Evolutionary conservation across 2,113 vertebrate genomes (phyloP).

Genomic region (Zosterops japonicus): DNA sequence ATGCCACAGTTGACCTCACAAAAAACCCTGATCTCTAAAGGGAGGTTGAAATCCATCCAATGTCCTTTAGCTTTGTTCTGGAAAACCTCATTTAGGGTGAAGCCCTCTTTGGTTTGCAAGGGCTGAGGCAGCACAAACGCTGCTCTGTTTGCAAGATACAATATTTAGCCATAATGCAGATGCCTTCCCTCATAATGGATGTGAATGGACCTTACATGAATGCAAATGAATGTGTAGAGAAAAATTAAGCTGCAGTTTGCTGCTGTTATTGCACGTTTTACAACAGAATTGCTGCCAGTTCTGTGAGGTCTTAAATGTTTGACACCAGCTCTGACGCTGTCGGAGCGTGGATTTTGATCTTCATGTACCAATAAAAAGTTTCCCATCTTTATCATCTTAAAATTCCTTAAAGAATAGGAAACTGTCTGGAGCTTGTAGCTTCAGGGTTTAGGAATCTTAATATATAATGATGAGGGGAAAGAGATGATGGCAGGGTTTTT

Average conservation of each 20-base stretch:
- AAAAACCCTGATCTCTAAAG: not conserved
- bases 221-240: not conserved
- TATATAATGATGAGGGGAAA: not conserved
- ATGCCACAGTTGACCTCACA: not conserved
- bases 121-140: not conserved
- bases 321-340: not conserved
- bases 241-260: conserved; percentile 16
- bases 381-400: not conserved
- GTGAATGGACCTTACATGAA: not conserved
- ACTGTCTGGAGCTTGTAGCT: not conserved
- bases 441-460: not conserved
- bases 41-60: not conserved
- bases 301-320: not conserved
- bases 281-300: not conserved
- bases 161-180: conserved; percentile 36
- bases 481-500: not conserved
- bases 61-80: not conserved
- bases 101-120: not conserved
- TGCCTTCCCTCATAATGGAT: not conserved
- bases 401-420: not conserved
- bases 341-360: not conserved
- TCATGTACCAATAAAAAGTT: not conserved
- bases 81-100: not conserved
- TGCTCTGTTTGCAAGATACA: not conserved
- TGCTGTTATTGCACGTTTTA: not conserved